A percentile compares a stretch with the other conserved stretches of the same genome.
These are phyloP conservation scores for Heliconius eleuchia DNA, from an alignment of 1,140 invertebrate genomes.

Conservation along the genomic window DNA sequence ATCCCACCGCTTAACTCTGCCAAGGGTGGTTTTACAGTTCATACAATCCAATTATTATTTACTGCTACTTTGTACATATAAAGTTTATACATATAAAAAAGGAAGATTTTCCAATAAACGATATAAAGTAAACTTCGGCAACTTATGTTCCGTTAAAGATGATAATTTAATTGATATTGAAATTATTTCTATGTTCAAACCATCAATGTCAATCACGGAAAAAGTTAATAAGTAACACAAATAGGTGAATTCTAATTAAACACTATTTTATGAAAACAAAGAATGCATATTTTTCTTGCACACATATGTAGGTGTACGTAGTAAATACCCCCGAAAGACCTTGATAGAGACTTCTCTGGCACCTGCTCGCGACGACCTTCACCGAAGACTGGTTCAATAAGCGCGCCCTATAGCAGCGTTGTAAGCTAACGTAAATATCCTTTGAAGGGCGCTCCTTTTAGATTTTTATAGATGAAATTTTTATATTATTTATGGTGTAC, in stretches of 20 bases:
- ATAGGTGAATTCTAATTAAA: no score
- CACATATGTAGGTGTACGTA: not conserved
- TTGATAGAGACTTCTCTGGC: constrained; percentile 33
- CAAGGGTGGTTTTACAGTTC: not conserved
- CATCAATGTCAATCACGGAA: no score
- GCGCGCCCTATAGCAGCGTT: constrained; percentile 34
- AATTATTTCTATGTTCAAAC: no score
- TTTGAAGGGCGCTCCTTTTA: constrained; percentile 56
- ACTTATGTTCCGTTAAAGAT: no score
- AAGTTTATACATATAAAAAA: no score
- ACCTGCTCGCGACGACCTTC: constrained; percentile 37
- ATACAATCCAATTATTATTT: not conserved
- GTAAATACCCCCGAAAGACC: not conserved
- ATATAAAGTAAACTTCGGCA: no score
- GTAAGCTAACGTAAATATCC: constrained; percentile 44
- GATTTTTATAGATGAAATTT: constrained; percentile 28
- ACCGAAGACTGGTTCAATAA: constrained; percentile 45
- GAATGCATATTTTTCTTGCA: no score
- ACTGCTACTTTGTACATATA: no score
- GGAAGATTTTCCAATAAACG: not conserved
- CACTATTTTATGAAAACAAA: no score
- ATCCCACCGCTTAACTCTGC: no score
- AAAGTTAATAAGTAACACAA: no score
- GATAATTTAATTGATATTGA: no score
- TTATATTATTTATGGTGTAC: constrained; percentile 6